A percentile compares a stretch with the other conserved stretches of the same genome.
Conservation (phyloP, 2,113 vertebrate genomes). For the Colossoma macropomum region DNA sequence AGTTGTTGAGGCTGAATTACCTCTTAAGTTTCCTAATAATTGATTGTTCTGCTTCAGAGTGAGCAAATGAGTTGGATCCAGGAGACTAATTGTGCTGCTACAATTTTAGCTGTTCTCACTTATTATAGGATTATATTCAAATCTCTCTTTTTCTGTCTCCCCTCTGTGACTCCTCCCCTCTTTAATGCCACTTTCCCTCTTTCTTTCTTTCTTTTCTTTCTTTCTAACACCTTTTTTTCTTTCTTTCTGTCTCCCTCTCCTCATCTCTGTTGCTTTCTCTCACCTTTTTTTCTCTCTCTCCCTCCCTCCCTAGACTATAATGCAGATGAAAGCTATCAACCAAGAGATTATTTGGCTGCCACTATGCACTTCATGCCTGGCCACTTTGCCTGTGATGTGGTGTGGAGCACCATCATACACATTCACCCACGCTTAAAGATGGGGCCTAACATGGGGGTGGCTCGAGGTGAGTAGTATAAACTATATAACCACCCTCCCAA, state of each 20-base stretch:
- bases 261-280: too few species aligned
- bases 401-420: slow-evolving; percentile 96
- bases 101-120: slow-evolving; percentile 30
- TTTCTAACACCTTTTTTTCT: too few species aligned
- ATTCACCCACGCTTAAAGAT: slow-evolving; percentile 97
- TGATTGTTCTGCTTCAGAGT: slow-evolving; percentile 51
- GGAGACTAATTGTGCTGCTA: slow-evolving; percentile 24
- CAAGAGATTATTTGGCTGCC: slow-evolving; percentile 93
- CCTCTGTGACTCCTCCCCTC: too few species aligned
- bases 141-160: neutral
- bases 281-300: neutral
- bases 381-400: slow-evolving; percentile 93
- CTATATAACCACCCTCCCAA: neutral
- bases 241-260: too few species aligned
- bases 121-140: neutral
- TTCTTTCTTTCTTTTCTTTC: too few species aligned
- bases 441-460: slow-evolving; percentile 96
- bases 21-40: slow-evolving; percentile 48
- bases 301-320: slow-evolving; percentile 82
- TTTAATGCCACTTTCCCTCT: too few species aligned
- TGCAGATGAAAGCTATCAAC: slow-evolving; percentile 91
- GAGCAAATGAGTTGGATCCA: slow-evolving; percentile 52
- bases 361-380: slow-evolving; percentile 98
- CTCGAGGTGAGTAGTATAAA: slow-evolving; percentile 81
- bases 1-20: slow-evolving; percentile 49